These are phyloP conservation scores for Seriola rivoliana DNA, from an alignment of 2,113 vertebrate genomes.

Conservation along the genomic window DNA sequence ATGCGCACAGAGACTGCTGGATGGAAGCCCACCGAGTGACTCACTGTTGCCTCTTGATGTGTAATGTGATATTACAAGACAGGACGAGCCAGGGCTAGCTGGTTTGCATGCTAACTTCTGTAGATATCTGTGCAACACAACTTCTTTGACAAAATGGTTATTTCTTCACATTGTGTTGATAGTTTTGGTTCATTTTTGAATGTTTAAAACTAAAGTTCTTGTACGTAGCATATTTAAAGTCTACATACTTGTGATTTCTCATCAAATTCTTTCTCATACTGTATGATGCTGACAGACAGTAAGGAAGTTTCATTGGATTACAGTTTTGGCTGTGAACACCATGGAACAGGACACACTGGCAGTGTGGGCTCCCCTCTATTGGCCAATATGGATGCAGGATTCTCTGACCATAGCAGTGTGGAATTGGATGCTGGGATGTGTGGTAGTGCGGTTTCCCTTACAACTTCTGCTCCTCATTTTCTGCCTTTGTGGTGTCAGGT, in stretches of 20 bases:
- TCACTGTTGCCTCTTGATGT: neutral
- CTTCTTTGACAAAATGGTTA: neutral
- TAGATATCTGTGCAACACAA: neutral
- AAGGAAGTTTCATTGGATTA: neutral
- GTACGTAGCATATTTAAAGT: neutral
- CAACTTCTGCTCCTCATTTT: constrained; percentile 69
- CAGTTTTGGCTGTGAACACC: constrained; percentile 1
- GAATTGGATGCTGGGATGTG: constrained; percentile 43
- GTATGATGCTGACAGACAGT: neutral
- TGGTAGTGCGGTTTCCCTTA: constrained; percentile 48
- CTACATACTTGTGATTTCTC: constrained; percentile 5
- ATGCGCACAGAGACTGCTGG: too few relatives aligned
- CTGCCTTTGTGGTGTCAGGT: constrained; percentile 60
- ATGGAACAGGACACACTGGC: neutral
- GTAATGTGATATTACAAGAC: neutral
- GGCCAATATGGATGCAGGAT: constrained; percentile 11
- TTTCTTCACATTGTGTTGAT: neutral
- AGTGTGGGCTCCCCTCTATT: neutral
- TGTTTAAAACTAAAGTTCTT: neutral
- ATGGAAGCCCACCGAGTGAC: neutral
- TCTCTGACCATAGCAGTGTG: constrained; percentile 31
- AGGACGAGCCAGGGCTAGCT: neutral
- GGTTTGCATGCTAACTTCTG: neutral
- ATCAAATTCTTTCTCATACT: neutral
- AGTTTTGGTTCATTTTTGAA: neutral